Evolutionary conservation across 2,113 vertebrate genomes (phyloP).

Genomic region (Garra rufa): DNA sequence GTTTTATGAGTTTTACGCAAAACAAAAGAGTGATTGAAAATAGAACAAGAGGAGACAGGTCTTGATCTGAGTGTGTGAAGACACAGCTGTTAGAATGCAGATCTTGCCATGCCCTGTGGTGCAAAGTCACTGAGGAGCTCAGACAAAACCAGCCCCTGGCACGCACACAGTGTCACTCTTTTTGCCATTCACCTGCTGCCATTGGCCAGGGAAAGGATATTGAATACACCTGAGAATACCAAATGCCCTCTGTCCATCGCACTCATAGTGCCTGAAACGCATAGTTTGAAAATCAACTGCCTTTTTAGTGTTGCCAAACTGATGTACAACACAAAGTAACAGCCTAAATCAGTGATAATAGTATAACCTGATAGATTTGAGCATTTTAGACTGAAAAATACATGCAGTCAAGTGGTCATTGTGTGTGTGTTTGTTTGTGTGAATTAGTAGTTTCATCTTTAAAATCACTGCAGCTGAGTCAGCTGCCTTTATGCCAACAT

Average conservation of each 20-base stretch:
- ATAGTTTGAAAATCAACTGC: slow-evolving; percentile 4
- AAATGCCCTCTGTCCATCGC: slow-evolving; percentile 5
- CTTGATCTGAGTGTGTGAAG: neutral
- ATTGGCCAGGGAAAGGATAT: slow-evolving; percentile 5
- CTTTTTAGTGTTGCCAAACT: neutral
- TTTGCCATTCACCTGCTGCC: slow-evolving; percentile 12
- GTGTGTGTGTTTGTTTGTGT: neutral
- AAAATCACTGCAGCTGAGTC: slow-evolving; percentile 22
- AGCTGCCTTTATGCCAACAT: neutral
- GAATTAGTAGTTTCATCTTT: slow-evolving; percentile 1
- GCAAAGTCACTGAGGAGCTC: neutral
- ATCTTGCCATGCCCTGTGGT: neutral
- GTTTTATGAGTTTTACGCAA: neutral
- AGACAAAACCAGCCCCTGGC: neutral
- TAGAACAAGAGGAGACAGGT: neutral
- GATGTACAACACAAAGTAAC: neutral
- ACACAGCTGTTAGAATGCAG: neutral
- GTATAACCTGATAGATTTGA: neutral
- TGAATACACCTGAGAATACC: slow-evolving; percentile 9
- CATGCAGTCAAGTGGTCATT: neutral
- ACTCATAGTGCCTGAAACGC: neutral
- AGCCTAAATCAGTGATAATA: neutral
- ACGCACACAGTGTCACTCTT: neutral
- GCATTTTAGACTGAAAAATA: neutral
- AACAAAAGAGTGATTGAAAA: neutral